Conservation (phyloP, 2,888 invertebrate genomes). For the Ormyrus labotus region DNA sequence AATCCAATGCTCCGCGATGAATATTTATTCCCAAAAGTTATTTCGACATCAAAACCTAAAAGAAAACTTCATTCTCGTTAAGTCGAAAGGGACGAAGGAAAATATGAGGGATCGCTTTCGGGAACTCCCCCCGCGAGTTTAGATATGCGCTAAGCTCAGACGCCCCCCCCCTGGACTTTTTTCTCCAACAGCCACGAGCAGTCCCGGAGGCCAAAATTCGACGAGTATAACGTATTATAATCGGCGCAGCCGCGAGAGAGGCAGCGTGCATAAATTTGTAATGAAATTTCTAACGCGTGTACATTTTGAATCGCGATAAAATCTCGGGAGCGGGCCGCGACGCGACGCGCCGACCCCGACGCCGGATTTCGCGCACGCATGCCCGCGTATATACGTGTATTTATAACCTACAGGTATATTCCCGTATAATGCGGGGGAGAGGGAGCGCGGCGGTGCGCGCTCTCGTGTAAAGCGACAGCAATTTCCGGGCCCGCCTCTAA, state of each 20-base stretch:
- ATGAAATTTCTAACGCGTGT: conserved; percentile 37
- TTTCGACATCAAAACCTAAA: too few species aligned
- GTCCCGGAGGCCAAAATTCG: too few species aligned
- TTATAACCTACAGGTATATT: neutral
- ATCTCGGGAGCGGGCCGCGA: conserved; percentile 12
- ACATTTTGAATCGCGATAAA: conserved; percentile 47
- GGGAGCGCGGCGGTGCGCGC: conserved; percentile 3
- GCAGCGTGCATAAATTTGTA: conserved; percentile 47
- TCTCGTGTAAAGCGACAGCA: neutral
- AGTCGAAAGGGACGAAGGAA: too few species aligned
- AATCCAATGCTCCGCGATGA: too few species aligned
- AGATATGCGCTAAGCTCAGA: too few species aligned
- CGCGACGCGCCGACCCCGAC: neutral
- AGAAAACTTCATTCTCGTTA: too few species aligned
- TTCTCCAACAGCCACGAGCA: too few species aligned
- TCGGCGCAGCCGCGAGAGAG: neutral
- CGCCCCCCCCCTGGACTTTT: too few species aligned
- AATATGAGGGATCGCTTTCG: too few species aligned
- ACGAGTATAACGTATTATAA: neutral
- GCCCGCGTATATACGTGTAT: neutral
- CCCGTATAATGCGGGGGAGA: neutral
- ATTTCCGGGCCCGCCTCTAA: conserved; percentile 24
- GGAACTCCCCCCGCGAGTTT: too few species aligned
- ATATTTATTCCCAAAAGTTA: too few species aligned
- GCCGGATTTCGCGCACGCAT: conserved; percentile 6